A percentile compares a stretch with the other conserved stretches of the same genome.
Evolutionary conservation across 1,140 invertebrate genomes (phyloP).

Genomic region (Macrobrachium rosenbergii): DNA sequence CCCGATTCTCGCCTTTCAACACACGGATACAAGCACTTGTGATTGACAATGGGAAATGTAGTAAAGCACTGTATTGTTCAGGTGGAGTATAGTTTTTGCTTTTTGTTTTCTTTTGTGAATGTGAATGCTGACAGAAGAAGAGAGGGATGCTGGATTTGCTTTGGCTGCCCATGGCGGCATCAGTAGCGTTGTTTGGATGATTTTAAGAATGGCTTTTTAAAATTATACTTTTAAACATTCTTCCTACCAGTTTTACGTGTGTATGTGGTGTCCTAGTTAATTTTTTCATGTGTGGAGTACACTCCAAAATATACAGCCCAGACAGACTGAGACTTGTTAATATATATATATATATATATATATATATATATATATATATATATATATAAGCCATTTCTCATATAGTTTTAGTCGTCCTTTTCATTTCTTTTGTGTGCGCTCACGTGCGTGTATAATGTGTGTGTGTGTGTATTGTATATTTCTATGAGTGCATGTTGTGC

Average conservation of each 20-base stretch:
- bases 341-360: slow-evolving; percentile 17
- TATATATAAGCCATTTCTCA: background rate
- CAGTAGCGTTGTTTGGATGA: no score
- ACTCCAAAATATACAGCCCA: background rate
- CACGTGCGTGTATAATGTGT: background rate
- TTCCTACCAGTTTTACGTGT: no score
- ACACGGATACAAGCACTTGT: no score
- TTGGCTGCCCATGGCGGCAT: no score
- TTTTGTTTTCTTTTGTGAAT: background rate
- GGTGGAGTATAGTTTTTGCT: background rate
- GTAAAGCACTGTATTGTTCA: background rate
- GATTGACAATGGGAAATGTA: no score
- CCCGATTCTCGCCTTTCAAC: no score
- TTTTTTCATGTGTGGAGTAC: background rate
- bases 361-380: background rate
- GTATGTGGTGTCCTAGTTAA: background rate
- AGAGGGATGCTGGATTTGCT: no score
- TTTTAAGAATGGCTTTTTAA: no score
- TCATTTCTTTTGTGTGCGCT: no score
- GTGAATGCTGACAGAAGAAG: no score
- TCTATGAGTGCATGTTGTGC: no score
- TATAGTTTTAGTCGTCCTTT: background rate
- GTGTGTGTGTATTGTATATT: background rate
- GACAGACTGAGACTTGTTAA: background rate
- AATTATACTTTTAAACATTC: no score